Conservation (phyloP, 2,113 vertebrate genomes). For the Ceratotherium simum region DNA sequence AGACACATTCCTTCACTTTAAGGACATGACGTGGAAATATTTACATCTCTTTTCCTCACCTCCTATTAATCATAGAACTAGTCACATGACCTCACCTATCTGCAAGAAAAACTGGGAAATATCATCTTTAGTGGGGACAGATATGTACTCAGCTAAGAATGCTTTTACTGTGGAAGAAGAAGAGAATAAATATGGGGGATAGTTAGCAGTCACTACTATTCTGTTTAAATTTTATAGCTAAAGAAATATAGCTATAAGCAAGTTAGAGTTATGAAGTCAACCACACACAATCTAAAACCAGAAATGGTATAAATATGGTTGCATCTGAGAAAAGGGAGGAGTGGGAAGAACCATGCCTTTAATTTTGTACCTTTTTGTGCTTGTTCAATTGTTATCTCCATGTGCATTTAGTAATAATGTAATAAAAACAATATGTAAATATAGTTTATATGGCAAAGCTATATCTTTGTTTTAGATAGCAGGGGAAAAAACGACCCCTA, state of each 20-base stretch:
- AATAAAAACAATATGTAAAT: background rate
- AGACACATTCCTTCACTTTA: background rate
- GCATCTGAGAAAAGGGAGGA: background rate
- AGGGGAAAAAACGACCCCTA: background rate
- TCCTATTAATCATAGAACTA: background rate
- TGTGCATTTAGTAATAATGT: background rate
- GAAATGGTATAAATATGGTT: background rate
- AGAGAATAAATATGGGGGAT: background rate
- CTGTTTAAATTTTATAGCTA: background rate
- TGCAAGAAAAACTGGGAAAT: background rate
- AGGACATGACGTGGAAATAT: background rate
- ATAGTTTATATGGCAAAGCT: background rate
- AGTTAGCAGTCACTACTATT: background rate
- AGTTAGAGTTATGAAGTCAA: background rate
- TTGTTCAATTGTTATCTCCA: background rate
- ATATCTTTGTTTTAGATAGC: background rate
- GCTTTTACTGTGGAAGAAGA: background rate
- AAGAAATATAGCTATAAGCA: background rate
- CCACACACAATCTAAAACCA: background rate
- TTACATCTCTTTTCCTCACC: background rate
- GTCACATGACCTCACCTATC: background rate
- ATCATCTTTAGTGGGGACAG: background rate
- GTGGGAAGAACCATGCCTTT: background rate
- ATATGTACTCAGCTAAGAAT: background rate
- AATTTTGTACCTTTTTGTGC: background rate